Base-by-base conservation (phyloP, 1,140 invertebrate species). In the Trypoxylus dichotomus region DNA sequence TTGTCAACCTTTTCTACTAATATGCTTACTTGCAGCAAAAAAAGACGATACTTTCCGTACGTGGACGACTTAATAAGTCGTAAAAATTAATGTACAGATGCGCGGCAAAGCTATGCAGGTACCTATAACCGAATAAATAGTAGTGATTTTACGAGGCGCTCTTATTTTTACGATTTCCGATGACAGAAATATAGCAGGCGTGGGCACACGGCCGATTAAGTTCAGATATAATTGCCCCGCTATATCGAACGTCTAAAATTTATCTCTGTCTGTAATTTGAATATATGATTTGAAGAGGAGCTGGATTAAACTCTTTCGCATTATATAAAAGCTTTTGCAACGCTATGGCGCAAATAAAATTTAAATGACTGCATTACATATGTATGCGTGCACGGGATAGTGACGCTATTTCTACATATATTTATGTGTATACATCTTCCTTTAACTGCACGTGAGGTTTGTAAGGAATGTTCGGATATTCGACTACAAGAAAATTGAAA, bases 31-130 rank as follows among this genome's bases (percentile, higher is more conserved):
- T 68, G 60, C 60, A 68, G 60, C 19, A 21, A 60, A 19, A 19
- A 60, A n/a, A 6, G 58, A 1, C 2, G 24, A 68, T 27, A 15
- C 8, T 68, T 68, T 21, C 60, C 27, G 21, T 68, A 29, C 27
- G 60, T 10, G 60, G 60, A 68, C 60, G 60, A 68, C 60, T 68
- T 68, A 24, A 68, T 68, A 68, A 68, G 60, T 68, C 60, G 60
- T 68, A 68, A 68, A 68, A 68, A 68, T 68, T 68, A 68, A 68
- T 68, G 60, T 68, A 68, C 60, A 29, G 60, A 68, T 68, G 60
- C 60, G 60, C 60, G 60, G 60, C 60, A 27, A 3, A 7, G 60
- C 24, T 68, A 13, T 68, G 8, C 60, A 24, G 60, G 21, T 68
- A 68, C 60, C 24, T 68, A 68, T 68, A 68, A 27, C 60, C 27